Base-by-base conservation (phyloP, 2,888 invertebrate species). In the Myathropa florea region DNA sequence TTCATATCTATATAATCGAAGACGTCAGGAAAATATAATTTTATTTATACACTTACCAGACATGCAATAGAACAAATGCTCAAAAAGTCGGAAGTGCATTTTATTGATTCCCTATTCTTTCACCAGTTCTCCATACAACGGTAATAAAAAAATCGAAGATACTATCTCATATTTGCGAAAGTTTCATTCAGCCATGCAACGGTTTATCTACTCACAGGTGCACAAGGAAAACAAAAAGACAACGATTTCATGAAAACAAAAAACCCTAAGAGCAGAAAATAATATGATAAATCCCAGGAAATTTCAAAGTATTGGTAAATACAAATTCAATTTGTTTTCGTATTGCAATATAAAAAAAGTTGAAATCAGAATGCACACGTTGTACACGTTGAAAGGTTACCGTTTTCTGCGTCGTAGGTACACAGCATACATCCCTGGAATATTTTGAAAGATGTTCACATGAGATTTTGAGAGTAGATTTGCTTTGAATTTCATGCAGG, bases 291-390 rank as follows among this genome's bases (percentile, higher is more conserved):
- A 75, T 65, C 64, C 64, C 57, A 33, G 36, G 26, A 65, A 57
- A 65, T 65, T 65, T 36, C 26, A 65, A 75, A 65, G 75, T 24
- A 65, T 39, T 28, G 30, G 75, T 64, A 75, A 75, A 75, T 75
- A 75, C 26, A 75, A 75, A 75, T 75, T 75, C 75, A 36, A 75
- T 75, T 75, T 75, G 64, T 65, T 75, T 75, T 46, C 46, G 46
- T 46, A 46, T 46, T 46, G 46, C 57, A 55, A 75, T 39, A 57
- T 28, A 26, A 65, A 64, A 26, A 73, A 61, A 57, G 18, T 2
- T 14, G 39, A 4, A 39, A 39, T 18, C 39, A 2, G 46, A 46
- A 46, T 46, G 46, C 46, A 46, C 46, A 18, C 33, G 33, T 3
- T 33, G 46, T 18, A 46, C 46, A 46, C 18, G 46, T 46, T 46